Evolutionary conservation across 92 coral and sea anemone species (phyloP).

Genomic region (Umimayanthus kanabou): DNA sequence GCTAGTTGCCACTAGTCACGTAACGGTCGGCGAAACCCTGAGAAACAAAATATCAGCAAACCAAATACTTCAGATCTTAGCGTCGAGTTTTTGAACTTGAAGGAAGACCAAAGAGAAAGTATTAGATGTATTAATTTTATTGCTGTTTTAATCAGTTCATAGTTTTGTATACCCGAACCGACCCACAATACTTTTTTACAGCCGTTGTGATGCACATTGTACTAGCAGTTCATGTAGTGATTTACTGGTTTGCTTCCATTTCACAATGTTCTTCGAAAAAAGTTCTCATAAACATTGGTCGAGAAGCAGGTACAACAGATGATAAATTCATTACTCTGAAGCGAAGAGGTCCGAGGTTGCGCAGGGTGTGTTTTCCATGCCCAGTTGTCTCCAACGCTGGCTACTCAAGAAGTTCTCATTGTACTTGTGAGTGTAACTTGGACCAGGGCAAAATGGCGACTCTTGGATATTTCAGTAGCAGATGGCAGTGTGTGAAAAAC

Average conservation of each 20-base stretch:
- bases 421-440: not conserved
- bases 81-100: not conserved
- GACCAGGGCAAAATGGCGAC: not conserved
- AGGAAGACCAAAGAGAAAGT: not conserved
- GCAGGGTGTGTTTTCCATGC: not conserved
- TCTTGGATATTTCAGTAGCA: not conserved
- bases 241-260: not conserved
- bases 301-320: not conserved
- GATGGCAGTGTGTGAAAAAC: not conserved
- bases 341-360: not conserved
- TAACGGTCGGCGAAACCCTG: not conserved
- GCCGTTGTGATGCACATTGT: not conserved
- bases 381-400: not conserved
- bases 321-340: not conserved
- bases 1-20: not conserved
- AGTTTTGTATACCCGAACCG: not conserved
- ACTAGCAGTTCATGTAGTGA: not conserved
- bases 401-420: not conserved
- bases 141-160: not conserved
- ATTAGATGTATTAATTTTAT: no score
- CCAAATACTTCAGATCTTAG: not conserved
- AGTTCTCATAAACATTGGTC: not conserved
- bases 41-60: not conserved
- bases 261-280: not conserved
- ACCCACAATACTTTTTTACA: not conserved